Base-by-base conservation (phyloP, 2,797 vertebrate genomes). In the Sitta carolinensis region DNA sequence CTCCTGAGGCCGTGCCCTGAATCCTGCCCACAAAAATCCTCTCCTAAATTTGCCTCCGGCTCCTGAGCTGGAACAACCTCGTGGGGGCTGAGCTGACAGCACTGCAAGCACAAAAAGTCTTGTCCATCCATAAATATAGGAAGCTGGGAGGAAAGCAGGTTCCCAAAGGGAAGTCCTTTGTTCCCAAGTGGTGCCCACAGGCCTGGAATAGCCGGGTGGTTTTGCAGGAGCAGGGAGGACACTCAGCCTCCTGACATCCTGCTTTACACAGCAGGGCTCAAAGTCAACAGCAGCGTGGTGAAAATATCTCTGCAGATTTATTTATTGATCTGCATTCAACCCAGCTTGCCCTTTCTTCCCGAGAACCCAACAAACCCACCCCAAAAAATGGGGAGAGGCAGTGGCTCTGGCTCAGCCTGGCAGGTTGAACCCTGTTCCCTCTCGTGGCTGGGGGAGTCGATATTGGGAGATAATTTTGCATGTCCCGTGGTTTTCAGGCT, bases 281-380 rank as follows among this genome's bases (percentile, higher is more conserved):
- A 90, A 91, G 73, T 92, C 91, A 93, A 91, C 89, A 92, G 61
- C 47, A 62, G 13, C 3, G 9, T 3, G 47, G 34, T 66, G 87
- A 94, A 96, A 96, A 86, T 36, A 62, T 4, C 54, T 36, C 84
- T 58, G 55, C 10, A 5, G 16, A n/a, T 75, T 54, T 58, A 40
- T 84, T 86, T 81, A 67, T 84, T 94, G 90, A n/a, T 68, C 57
- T 87, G 29, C 57, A 54, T 66, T 58, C 47, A 70, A 23, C 29
- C 63, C 83, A 84, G 75, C 48, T 45, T 42, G 23, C 40, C 52
- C 38, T 89, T 95, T 77, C 42, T 54, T 43, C 62, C 77, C 62
- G 40, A 45, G 15, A 74, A 45, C 57, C 42, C 57, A 52, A 50
- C 50, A 63, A 84, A 54, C 42, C 47, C 66, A 68, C 54, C 16